phyloP scores from a whole-genome alignment of 2,797 vertebrate genomes.

The Yasuhikotakia modesta region DNA sequence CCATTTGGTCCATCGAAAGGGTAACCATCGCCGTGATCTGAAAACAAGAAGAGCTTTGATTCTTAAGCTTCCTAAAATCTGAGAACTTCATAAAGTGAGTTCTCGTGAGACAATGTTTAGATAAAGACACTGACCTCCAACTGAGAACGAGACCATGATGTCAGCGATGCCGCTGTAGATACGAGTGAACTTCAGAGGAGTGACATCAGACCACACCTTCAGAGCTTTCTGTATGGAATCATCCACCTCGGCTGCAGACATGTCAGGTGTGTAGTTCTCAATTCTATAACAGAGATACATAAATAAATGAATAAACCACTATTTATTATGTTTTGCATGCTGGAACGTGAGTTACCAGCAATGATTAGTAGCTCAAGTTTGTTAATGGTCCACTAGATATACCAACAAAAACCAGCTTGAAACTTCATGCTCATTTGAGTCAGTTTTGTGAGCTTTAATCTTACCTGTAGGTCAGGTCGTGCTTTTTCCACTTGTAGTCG shows the following conservation, averaged over 20 bases:
- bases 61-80: too few relatives aligned
- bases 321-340: too few relatives aligned
- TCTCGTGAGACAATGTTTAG: not conserved
- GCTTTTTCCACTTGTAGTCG: slow-evolving; percentile 27
- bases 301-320: not conserved
- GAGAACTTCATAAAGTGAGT: not conserved
- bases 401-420: too few relatives aligned
- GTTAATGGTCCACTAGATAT: too few relatives aligned
- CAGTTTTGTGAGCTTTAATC: too few relatives aligned
- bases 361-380: too few relatives aligned
- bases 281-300: slow-evolving; percentile 75
- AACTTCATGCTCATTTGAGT: too few relatives aligned
- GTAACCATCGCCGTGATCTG: slow-evolving; percentile 59
- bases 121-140: slow-evolving; percentile 70
- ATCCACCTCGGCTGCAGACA: slow-evolving; percentile 82
- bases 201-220: slow-evolving; percentile 87
- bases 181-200: slow-evolving; percentile 82
- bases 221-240: slow-evolving; percentile 81
- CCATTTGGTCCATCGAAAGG: slow-evolving; percentile 62
- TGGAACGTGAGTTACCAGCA: too few relatives aligned
- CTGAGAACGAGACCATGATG: slow-evolving; percentile 90
- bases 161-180: slow-evolving; percentile 82
- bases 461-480: slow-evolving; percentile 21
- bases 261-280: slow-evolving; percentile 88
- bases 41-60: not conserved